Evolutionary conservation across 2,113 vertebrate genomes (phyloP).

Genomic region (Muntiacus muntjak): DNA sequence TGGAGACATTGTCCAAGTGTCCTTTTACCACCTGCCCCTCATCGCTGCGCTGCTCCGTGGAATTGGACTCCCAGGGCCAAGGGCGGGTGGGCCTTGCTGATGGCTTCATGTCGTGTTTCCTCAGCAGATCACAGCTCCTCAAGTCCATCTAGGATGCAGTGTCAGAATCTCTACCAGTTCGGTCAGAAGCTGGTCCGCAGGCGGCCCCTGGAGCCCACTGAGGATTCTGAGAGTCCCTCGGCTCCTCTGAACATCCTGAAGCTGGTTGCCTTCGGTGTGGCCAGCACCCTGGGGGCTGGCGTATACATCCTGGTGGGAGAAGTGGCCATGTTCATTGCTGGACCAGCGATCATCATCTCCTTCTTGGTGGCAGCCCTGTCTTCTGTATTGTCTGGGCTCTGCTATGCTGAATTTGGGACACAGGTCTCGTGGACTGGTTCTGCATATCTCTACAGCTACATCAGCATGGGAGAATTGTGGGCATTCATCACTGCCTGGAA

Average conservation of each 20-base stretch:
- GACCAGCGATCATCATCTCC: constrained; percentile 89
- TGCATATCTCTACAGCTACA: constrained; percentile 93
- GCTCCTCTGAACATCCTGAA: constrained; percentile 88
- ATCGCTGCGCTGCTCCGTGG: fast-evolving
- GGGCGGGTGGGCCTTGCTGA: fast-evolving
- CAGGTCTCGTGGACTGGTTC: constrained; percentile 92
- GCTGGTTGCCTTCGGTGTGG: constrained; percentile 88
- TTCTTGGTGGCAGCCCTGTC: constrained; percentile 90
- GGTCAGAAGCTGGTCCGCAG: constrained; percentile 85
- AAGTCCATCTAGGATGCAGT: constrained; percentile 71
- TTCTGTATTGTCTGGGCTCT: not conserved
- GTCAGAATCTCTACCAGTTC: constrained; percentile 70
- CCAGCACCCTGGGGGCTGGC: constrained; percentile 90
- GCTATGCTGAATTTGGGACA: constrained; percentile 83
- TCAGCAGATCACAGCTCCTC: not conserved
- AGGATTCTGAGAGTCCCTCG: constrained; percentile 71
- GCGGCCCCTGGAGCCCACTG: constrained; percentile 73
- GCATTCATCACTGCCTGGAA: constrained; percentile 95
- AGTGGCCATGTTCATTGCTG: constrained; percentile 89
- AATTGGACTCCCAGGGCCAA: not conserved
- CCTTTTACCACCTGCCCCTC: not conserved
- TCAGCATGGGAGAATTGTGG: constrained; percentile 93
- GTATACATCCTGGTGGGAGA: constrained; percentile 91
- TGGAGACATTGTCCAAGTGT: not conserved
- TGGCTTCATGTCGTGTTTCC: not conserved